Conservation (phyloP, 2,797 vertebrate species). For the Sebastes reedi region DNA sequence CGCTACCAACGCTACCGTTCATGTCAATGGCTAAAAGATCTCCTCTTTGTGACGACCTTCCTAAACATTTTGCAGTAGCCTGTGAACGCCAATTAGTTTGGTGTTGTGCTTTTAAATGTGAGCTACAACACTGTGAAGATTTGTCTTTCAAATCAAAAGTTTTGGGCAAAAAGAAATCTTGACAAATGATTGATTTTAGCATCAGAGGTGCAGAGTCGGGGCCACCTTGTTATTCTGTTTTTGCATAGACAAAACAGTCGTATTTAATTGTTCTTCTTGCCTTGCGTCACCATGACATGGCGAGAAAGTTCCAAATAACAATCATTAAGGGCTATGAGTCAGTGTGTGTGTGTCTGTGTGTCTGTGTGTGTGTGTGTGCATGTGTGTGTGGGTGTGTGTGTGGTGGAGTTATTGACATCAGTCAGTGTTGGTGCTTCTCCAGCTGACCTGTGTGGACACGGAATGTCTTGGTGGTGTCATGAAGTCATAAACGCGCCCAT, state of each 20-base stretch:
- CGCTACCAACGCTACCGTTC: neutral
- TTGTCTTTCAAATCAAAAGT: neutral
- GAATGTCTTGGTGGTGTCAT: slow-evolving; percentile 51
- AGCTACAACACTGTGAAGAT: neutral
- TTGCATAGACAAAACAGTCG: slow-evolving; percentile 23
- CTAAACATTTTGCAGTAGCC: neutral
- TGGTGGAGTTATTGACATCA: slow-evolving; percentile 43
- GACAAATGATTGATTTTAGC: neutral
- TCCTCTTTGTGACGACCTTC: neutral
- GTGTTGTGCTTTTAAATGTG: neutral
- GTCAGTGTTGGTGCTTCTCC: slow-evolving; percentile 18
- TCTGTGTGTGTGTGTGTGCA: neutral
- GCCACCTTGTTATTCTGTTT: slow-evolving; percentile 51
- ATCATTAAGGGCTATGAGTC: slow-evolving; percentile 75
- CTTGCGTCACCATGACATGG: slow-evolving; percentile 74
- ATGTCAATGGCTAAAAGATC: neutral
- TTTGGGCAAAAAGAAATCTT: neutral
- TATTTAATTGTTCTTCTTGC: slow-evolving; percentile 38
- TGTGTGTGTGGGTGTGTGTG: slow-evolving; percentile 24
- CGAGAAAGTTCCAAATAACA: slow-evolving; percentile 73
- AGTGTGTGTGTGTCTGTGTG: neutral
- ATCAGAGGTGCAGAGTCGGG: neutral
- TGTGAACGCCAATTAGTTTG: neutral
- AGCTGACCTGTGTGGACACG: slow-evolving; percentile 41
- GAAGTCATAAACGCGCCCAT: slow-evolving; percentile 33